Evolutionary conservation across 2,888 invertebrate species (phyloP), one percentile per base, ranked within the genome.

Genomic region (Thymelicus lineola): DNA sequence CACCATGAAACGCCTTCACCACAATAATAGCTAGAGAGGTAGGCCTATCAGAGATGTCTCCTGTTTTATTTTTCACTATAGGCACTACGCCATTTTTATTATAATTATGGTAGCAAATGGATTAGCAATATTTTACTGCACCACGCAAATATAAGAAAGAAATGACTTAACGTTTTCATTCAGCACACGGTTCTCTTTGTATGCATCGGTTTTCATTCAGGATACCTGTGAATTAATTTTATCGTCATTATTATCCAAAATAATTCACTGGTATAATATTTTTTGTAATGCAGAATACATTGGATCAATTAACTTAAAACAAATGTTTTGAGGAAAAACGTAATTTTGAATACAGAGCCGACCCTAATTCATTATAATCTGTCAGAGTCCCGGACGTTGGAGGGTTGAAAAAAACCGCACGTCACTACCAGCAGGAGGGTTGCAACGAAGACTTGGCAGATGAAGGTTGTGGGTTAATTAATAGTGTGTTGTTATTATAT

Each of bases 381-480:
- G 66, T 71, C 74, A 70, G 72, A 73, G 71, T 64, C 70, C 74
- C 72, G 74, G 72, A 66, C 42, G 73, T 73, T 61, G 70, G 71
- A 71, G 74, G 72, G 71, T 70, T 71, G 71, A 72, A 74, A 75
- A 85, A 86, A 84, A 75, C 75, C 75, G 73, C 79, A 83, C 82
- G 86, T 87, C 87, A 88, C 82, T 85, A 77, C 75, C 84, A 84
- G 77, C 46, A 68, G 72, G 71, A 75, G 73, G 75, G 75, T 63
- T 62, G 57, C 62, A 46, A 53, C 50, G 61, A 61, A 46, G 68
- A 38, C 68, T 68, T 68, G 62, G 68, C 62, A 48, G 57, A 63
- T 65, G 57, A 65, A 57, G 68, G 62, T 45, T n/a, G 61, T n/a
- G 68, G 62, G 36, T 68, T 68, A 68, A 68, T 68, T 68, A 68